Percentiles rank a stretch among this genome's conserved stretches.
phyloP scores from a whole-genome alignment of 1,140 invertebrate species.

The Meteorus sp. region DNA sequence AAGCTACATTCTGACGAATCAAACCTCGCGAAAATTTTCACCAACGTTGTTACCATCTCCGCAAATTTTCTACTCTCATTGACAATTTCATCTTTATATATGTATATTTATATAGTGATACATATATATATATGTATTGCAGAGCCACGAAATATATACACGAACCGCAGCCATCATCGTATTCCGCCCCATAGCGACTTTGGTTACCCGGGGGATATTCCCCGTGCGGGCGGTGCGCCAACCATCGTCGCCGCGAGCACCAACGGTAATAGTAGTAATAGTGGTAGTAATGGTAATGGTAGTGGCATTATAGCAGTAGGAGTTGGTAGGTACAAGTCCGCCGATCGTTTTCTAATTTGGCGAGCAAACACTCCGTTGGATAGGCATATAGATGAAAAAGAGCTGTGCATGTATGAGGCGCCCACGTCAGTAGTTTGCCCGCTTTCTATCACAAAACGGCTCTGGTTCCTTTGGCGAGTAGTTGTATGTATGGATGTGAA shows the following conservation, averaged over 20 bases:
- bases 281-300: too few relatives aligned
- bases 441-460: too few relatives aligned
- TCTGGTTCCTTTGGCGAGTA: too few relatives aligned
- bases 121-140: slow-evolving; percentile 14
- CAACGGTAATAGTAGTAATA: too few relatives aligned
- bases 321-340: slow-evolving; percentile 41
- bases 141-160: slow-evolving; percentile 16
- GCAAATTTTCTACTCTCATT: not conserved
- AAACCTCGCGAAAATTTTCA: slow-evolving; percentile 25
- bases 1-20: slow-evolving; percentile 28
- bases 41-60: slow-evolving; percentile 4
- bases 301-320: slow-evolving; percentile 12
- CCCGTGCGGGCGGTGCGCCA: slow-evolving; percentile 39
- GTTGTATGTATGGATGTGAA: too few relatives aligned
- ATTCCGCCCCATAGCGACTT: slow-evolving; percentile 2
- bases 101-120: slow-evolving; percentile 9
- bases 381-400: slow-evolving; percentile 24
- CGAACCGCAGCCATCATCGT: slow-evolving; percentile 20
- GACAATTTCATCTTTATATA: too few relatives aligned
- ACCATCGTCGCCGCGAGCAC: slow-evolving; percentile 22
- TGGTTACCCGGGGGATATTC: slow-evolving; percentile 31
- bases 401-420: too few relatives aligned
- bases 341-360: slow-evolving; percentile 59
- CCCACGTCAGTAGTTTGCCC: too few relatives aligned
- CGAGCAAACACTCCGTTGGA: slow-evolving; percentile 48